Evolutionary conservation across 2,113 vertebrate species (phyloP).

Genomic region (Addax nasomaculatus): DNA sequence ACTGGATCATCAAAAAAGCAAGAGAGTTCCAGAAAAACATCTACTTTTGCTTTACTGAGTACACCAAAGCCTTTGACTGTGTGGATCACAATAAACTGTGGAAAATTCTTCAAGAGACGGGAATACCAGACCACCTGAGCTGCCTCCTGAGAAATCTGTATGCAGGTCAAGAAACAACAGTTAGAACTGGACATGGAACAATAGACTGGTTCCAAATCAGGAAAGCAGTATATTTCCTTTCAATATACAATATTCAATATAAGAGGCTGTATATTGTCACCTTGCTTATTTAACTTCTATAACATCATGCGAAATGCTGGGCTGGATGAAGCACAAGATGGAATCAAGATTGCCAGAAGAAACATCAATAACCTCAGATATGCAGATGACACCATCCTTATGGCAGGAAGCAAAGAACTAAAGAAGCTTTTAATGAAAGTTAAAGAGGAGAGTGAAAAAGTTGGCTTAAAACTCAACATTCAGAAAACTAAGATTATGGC

Average conservation of each 20-base stretch:
- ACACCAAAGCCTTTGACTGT: not conserved
- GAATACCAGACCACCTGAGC: not conserved
- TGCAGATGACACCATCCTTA: not conserved
- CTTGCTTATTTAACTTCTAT: not conserved
- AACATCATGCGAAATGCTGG: not conserved
- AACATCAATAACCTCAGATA: not conserved
- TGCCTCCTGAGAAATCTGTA: not conserved
- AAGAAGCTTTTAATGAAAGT: not conserved
- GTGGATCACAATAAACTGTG: not conserved
- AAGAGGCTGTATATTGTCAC: not conserved
- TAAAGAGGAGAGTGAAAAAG: not conserved
- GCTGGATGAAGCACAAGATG: not conserved
- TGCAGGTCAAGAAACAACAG: not conserved
- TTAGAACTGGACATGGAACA: not conserved
- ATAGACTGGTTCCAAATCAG: not conserved
- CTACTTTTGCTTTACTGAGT: not conserved
- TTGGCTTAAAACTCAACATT: not conserved
- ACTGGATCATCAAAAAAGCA: not conserved
- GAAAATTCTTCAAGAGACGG: not conserved
- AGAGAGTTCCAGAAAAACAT: not conserved
- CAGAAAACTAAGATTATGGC: not conserved
- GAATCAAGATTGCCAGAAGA: not conserved
- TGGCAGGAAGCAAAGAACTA: not conserved
- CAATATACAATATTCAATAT: not conserved
- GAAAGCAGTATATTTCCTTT: not conserved